These are phyloP conservation scores for Caenorhabditis sp. DNA, from an alignment of 2,888 invertebrate genomes.

Conservation along the genomic window DNA sequence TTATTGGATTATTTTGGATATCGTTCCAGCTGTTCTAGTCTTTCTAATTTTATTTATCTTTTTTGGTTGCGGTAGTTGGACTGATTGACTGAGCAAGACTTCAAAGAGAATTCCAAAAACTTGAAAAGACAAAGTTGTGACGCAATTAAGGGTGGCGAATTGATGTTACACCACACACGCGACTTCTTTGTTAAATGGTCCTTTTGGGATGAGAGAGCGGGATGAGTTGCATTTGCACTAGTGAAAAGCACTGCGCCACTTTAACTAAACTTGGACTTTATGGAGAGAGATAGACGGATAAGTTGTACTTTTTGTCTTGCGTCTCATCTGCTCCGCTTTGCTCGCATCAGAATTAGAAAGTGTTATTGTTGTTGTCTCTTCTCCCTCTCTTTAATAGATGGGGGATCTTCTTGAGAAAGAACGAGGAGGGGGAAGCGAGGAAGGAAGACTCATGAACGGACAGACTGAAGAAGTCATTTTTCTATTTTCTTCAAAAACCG, in stretches of 20 bases:
- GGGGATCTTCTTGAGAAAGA: too few relatives aligned
- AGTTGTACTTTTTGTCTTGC: constrained; percentile 5
- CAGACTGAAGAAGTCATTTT: not conserved
- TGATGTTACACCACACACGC: constrained; percentile 45
- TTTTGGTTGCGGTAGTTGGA: too few relatives aligned
- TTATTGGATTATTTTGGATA: not conserved
- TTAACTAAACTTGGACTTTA: not conserved
- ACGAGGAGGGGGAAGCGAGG: too few relatives aligned
- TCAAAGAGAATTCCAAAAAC: constrained; percentile 39
- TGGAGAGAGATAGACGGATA: constrained; percentile 18
- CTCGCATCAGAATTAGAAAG: not conserved
- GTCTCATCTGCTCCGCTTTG: not conserved
- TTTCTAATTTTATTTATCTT: too few relatives aligned
- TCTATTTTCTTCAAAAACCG: too few relatives aligned
- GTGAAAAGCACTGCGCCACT: too few relatives aligned
- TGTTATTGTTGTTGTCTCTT: constrained; percentile 15
- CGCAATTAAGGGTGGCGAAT: constrained; percentile 58
- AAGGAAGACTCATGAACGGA: not conserved
- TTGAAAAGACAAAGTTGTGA: constrained; percentile 55
- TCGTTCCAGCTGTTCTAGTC: not conserved
- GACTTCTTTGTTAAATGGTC: constrained; percentile 37
- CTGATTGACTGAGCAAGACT: not conserved
- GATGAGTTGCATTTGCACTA: constrained; percentile 17
- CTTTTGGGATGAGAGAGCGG: constrained; percentile 34
- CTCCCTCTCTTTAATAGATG: too few relatives aligned